These are phyloP conservation scores for Protomyctophum bolini DNA, from an alignment of 2,113 vertebrate species.

Conservation along the genomic window DNA sequence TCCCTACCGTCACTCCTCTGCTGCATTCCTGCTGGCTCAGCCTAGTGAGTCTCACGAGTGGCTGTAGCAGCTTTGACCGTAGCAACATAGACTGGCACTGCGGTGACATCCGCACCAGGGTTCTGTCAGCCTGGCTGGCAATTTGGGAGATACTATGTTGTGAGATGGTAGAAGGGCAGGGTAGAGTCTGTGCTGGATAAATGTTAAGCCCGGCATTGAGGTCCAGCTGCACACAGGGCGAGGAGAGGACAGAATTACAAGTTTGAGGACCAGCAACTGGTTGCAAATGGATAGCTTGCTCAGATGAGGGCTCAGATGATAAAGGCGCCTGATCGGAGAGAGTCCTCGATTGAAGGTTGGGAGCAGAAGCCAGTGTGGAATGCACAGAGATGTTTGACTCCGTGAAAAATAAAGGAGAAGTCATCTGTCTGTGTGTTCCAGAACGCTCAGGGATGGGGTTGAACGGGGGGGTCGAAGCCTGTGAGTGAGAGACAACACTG, in stretches of 20 bases:
- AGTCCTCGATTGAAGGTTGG: neutral
- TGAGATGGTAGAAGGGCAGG: neutral
- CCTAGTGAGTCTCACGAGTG: slow-evolving; percentile 58
- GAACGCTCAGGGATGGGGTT: neutral
- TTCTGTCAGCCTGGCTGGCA: neutral
- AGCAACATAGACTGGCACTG: slow-evolving; percentile 52
- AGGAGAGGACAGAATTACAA: neutral
- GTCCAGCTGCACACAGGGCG: neutral
- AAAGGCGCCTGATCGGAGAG: neutral
- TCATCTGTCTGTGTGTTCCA: neutral
- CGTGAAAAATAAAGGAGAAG: neutral
- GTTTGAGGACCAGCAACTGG: neutral
- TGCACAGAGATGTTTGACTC: neutral
- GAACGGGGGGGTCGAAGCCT: neutral
- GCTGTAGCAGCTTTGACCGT: slow-evolving; percentile 55
- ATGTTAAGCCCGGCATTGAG: neutral
- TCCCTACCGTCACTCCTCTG: neutral
- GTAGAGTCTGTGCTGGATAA: neutral
- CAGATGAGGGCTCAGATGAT: neutral
- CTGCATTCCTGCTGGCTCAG: slow-evolving; percentile 44
- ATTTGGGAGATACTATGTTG: neutral
- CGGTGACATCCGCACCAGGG: slow-evolving; percentile 36
- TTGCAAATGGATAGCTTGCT: neutral
- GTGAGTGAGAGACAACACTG: neutral
- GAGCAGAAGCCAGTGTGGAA: neutral